Evolutionary conservation across 2,888 invertebrate genomes (phyloP).

Genomic region (Tenthredo amoena): DNA sequence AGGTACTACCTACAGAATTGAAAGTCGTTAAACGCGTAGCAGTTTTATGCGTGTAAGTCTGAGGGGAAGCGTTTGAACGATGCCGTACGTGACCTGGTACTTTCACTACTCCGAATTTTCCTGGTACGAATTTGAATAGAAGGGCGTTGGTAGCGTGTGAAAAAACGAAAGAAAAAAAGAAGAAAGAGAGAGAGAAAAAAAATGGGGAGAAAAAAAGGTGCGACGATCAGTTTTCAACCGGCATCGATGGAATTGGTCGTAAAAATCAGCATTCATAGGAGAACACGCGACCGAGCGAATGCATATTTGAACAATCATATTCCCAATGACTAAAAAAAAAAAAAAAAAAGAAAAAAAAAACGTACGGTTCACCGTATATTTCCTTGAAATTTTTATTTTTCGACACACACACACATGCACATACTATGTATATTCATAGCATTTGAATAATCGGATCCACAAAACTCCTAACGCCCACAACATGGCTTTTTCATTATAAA

Average conservation of each 20-base stretch:
- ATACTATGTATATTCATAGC: background rate
- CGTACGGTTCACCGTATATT: background rate
- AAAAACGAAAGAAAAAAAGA: background rate
- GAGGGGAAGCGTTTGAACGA: slow-evolving; percentile 18
- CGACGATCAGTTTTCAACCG: slow-evolving; percentile 42
- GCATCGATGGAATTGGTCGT: slow-evolving; percentile 48
- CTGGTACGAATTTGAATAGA: slow-evolving; percentile 30
- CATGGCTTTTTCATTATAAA: background rate
- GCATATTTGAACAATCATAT: slow-evolving; percentile 43
- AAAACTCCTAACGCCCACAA: background rate
- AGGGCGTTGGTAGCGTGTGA: slow-evolving; percentile 8
- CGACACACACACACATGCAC: background rate
- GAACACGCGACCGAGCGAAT: slow-evolving; percentile 31
- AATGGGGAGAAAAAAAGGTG: background rate
- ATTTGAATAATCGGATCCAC: background rate
- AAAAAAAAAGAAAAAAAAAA: background rate
- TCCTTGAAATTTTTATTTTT: background rate
- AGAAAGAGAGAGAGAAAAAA: background rate
- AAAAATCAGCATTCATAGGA: slow-evolving; percentile 49
- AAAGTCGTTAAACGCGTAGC: slow-evolving; percentile 25
- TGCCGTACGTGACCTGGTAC: slow-evolving; percentile 38
- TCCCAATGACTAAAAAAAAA: background rate
- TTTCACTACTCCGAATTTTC: slow-evolving; percentile 32
- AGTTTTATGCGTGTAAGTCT: slow-evolving; percentile 22
- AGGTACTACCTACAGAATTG: background rate